Evolutionary conservation across 2,113 vertebrate species (phyloP).

Genomic region (Oryzias curvinotus): DNA sequence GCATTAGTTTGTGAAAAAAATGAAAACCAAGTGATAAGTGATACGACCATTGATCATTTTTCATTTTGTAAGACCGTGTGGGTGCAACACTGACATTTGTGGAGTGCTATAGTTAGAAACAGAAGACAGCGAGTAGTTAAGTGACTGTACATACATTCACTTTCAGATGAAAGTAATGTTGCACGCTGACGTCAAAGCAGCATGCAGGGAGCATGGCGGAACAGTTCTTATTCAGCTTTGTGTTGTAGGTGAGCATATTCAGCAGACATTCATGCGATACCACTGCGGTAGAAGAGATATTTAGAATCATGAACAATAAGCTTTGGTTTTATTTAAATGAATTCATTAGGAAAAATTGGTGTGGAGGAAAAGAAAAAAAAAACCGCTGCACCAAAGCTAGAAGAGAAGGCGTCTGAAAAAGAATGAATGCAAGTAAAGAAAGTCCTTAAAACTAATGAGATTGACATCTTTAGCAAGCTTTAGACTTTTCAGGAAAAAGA

Average conservation of each 20-base stretch:
- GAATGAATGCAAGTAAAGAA: neutral
- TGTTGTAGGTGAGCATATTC: constrained; percentile 38
- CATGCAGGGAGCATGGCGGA: constrained; percentile 1
- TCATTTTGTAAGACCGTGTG: no score
- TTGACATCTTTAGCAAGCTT: no score
- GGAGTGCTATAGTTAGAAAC: no score
- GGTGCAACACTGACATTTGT: no score
- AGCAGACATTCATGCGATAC: constrained; percentile 40
- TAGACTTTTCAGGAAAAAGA: no score
- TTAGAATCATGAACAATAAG: constrained; percentile 41
- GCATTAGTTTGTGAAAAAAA: no score
- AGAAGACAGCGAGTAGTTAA: no score
- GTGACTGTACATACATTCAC: no score
- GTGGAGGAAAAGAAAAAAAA: constrained; percentile 7
- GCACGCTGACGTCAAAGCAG: neutral
- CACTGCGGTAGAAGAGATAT: constrained; percentile 41
- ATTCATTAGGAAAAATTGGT: constrained; percentile 14
- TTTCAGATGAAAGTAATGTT: neutral
- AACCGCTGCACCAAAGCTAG: constrained; percentile 1
- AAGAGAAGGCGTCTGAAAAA: neutral
- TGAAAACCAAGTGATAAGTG: no score
- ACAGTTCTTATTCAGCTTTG: constrained; percentile 25
- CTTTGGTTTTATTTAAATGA: constrained; percentile 46
- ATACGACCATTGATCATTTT: no score
- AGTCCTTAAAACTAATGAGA: no score